A percentile compares a stretch with the other conserved stretches of the same genome.
Conservation (phyloP, 1,140 invertebrate species). For the Hypsibius dujardini region DNA sequence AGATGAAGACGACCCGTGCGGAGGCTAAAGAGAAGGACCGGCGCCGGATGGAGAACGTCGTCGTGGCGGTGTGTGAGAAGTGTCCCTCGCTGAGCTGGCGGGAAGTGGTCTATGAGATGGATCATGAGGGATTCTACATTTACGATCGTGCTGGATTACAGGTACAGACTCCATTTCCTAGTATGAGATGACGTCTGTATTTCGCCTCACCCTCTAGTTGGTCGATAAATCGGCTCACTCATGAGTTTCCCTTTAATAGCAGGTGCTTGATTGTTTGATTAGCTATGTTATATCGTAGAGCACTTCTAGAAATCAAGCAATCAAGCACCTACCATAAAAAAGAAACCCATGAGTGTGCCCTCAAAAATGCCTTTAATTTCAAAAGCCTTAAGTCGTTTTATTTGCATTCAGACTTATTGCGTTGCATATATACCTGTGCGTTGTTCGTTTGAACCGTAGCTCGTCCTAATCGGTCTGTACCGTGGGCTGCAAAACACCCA, state of each 20-base stretch:
- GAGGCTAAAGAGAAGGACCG: conserved; percentile 7
- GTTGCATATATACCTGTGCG: too few relatives aligned
- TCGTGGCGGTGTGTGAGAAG: conserved; percentile 23
- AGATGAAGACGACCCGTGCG: conserved; percentile 11
- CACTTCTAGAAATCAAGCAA: too few relatives aligned
- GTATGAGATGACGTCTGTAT: not conserved
- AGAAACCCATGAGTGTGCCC: too few relatives aligned
- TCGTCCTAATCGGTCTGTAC: not conserved
- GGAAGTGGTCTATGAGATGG: conserved; percentile 71
- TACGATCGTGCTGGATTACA: conserved; percentile 45
- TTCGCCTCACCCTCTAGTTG: too few relatives aligned
- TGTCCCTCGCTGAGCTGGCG: conserved; percentile 55
- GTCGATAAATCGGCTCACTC: too few relatives aligned
- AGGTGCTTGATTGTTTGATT: too few relatives aligned
- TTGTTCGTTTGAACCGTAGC: not conserved
- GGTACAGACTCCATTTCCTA: conserved; percentile 24
- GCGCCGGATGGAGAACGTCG: not conserved
- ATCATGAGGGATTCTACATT: conserved; percentile 70
- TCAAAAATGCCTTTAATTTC: too few relatives aligned
- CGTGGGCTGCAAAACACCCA: conserved; percentile 9
- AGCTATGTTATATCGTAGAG: too few relatives aligned
- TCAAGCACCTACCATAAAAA: too few relatives aligned
- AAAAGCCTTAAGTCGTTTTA: too few relatives aligned
- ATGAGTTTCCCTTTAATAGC: too few relatives aligned
- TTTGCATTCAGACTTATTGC: too few relatives aligned